Conservation (phyloP, 2,113 vertebrate genomes). For the Scolopax mira region DNA sequence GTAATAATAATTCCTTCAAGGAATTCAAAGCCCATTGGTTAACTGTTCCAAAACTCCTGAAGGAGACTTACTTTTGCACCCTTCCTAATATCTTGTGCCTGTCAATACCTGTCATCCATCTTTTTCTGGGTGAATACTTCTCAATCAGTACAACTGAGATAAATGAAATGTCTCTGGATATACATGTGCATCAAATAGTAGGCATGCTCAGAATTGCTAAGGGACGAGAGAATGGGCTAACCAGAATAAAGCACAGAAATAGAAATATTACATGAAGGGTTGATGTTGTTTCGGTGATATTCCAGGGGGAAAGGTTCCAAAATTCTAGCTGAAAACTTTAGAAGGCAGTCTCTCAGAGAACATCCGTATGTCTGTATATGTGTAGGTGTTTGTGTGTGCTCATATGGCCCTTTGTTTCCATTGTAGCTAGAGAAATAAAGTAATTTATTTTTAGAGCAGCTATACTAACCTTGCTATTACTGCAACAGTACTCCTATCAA, state of each 20-base stretch:
- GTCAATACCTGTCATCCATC: conserved; percentile 20
- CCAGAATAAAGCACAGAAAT: background rate
- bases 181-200: background rate
- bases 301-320: background rate
- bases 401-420: background rate
- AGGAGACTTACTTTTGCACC: conserved; percentile 7
- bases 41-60: background rate
- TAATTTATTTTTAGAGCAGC: background rate
- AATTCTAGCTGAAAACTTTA: background rate
- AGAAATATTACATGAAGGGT: background rate
- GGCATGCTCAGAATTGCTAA: conserved; percentile 23
- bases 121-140: background rate
- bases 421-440: background rate
- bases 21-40: background rate
- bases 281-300: background rate
- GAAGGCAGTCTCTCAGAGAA: background rate
- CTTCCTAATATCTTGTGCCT: background rate
- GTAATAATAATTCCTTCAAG: background rate
- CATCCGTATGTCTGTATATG: fast-evolving
- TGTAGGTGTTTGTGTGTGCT: background rate
- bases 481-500: background rate
- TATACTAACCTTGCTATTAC: background rate
- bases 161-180: conserved; percentile 51
- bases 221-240: background rate
- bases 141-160: background rate